These are phyloP conservation scores for Drosophila ohnishii DNA, from an alignment of 1,140 invertebrate species.

Conservation along the genomic window DNA sequence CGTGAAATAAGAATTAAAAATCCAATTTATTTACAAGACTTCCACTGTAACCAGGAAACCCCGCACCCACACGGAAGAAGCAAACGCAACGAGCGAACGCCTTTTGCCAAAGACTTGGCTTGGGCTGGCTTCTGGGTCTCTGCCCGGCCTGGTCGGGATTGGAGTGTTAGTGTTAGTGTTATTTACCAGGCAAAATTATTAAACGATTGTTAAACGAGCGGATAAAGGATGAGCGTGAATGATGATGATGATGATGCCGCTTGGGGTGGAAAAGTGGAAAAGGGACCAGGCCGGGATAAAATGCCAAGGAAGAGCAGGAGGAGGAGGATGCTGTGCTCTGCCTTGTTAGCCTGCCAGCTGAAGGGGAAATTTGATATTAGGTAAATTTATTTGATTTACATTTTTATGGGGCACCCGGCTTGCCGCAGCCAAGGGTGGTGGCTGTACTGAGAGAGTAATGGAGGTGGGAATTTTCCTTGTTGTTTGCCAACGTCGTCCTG, in stretches of 20 bases:
- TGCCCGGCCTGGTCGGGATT: constrained; percentile 20
- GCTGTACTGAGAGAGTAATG: constrained; percentile 23
- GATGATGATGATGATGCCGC: constrained; percentile 64
- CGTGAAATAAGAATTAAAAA: neutral
- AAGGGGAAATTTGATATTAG: constrained; percentile 81
- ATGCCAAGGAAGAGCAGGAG: neutral
- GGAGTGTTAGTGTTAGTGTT: constrained; percentile 73
- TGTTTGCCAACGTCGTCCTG: constrained; percentile 65
- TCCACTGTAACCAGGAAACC: constrained; percentile 24
- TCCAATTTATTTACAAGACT: neutral
- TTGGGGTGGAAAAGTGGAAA: constrained; percentile 21
- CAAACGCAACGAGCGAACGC: constrained; percentile 23
- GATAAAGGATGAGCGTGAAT: constrained; percentile 81
- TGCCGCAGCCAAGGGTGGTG: constrained; percentile 9
- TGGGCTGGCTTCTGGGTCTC: constrained; percentile 16
- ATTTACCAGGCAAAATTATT: constrained; percentile 82
- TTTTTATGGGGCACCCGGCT: constrained; percentile 72
- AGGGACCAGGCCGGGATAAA: constrained; percentile 21
- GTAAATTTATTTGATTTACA: constrained; percentile 82
- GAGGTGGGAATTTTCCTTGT: constrained; percentile 35
- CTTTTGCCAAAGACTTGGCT: constrained; percentile 27
- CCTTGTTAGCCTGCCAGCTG: constrained; percentile 51
- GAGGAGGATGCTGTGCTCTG: constrained; percentile 16
- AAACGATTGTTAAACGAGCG: constrained; percentile 82
- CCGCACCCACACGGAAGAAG: constrained; percentile 21